These are phyloP conservation scores for Stratiolaelaps scimitus DNA, from an alignment of 1,140 invertebrate species.

Conservation along the genomic window DNA sequence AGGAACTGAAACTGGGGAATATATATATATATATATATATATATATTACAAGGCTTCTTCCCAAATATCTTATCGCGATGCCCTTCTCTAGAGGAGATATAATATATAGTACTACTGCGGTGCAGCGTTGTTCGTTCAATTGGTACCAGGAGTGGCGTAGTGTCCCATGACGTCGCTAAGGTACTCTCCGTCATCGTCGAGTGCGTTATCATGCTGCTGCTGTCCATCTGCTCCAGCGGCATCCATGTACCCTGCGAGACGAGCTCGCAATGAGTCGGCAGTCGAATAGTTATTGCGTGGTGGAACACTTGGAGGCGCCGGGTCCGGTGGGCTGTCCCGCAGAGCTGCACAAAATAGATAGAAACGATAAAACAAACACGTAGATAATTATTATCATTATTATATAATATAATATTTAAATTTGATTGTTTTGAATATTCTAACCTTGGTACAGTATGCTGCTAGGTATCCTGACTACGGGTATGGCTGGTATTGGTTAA, in stretches of 20 bases:
- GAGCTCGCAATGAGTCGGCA: slow-evolving; percentile 31
- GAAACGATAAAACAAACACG: not conserved
- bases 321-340: slow-evolving; percentile 35
- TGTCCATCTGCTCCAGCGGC: slow-evolving; percentile 33
- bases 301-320: slow-evolving; percentile 30
- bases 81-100: no score
- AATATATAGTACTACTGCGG: no score
- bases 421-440: no score
- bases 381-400: no score
- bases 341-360: slow-evolving; percentile 31
- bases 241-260: slow-evolving; percentile 31
- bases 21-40: no score
- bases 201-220: slow-evolving; percentile 33
- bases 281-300: slow-evolving; percentile 32
- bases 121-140: not conserved
- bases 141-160: slow-evolving; percentile 34
- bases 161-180: slow-evolving; percentile 31
- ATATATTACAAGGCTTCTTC: no score
- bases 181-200: slow-evolving; percentile 32
- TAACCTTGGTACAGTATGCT: no score
- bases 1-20: no score
- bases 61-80: no score
- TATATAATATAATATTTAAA: no score
- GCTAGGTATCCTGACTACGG: no score
- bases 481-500: no score